Evolutionary conservation across 2,797 vertebrate genomes (phyloP).

Genomic region (Tragopan temminckii): DNA sequence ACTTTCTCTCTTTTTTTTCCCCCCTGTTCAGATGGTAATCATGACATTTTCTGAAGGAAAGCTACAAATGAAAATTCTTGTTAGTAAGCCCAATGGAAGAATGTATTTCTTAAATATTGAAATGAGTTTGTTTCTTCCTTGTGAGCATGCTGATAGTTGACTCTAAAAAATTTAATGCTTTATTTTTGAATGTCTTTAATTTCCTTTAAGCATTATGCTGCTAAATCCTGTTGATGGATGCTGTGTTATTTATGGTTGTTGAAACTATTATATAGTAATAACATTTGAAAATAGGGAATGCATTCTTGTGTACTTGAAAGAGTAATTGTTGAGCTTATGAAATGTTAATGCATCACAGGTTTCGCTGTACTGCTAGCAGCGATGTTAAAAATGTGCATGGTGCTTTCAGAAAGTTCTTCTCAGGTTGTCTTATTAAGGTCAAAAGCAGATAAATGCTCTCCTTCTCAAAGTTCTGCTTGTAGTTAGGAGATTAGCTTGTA

Average conservation of each 20-base stretch:
- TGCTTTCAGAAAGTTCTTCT: conserved; percentile 39
- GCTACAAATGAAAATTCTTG: conserved; percentile 11
- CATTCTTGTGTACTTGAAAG: conserved; percentile 24
- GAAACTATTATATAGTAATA: conserved; percentile 3
- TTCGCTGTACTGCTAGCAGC: background rate
- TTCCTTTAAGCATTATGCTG: background rate
- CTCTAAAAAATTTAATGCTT: background rate
- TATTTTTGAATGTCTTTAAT: conserved; percentile 10
- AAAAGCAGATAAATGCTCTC: conserved; percentile 3
- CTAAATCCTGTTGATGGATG: background rate
- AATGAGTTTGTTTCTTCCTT: background rate
- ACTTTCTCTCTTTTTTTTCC: background rate
- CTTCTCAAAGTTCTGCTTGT: background rate
- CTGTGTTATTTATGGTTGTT: background rate
- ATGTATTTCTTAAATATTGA: conserved; percentile 4
- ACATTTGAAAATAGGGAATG: conserved; percentile 52
- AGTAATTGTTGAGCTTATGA: conserved; percentile 9
- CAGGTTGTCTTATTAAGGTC: background rate
- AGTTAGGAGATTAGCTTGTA: background rate
- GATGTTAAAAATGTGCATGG: background rate
- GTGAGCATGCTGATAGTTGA: background rate
- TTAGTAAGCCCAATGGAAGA: background rate
- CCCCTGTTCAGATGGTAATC: conserved; percentile 8
- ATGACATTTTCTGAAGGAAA: conserved; percentile 46
- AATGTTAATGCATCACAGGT: conserved; percentile 16